These are phyloP conservation scores for Tetranychus truncatus DNA, from an alignment of 2,888 invertebrate genomes.

Conservation along the genomic window DNA sequence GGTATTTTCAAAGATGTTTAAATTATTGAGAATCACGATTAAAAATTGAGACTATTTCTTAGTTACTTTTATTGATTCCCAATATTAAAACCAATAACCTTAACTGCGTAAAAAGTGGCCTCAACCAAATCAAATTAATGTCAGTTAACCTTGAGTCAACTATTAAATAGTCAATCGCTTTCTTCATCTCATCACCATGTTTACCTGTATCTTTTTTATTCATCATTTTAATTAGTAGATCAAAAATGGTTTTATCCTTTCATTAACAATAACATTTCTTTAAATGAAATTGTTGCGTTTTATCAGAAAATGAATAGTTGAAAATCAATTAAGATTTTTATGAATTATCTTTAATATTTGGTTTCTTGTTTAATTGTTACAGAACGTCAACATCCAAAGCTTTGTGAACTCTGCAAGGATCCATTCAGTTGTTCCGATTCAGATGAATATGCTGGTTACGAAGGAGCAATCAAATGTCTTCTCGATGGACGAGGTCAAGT, in stretches of 20 bases:
- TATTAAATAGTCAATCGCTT: conserved; percentile 1
- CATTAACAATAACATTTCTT: too few species aligned
- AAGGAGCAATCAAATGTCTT: conserved; percentile 63
- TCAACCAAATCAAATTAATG: conserved; percentile 6
- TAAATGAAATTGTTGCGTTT: too few species aligned
- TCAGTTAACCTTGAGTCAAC: neutral
- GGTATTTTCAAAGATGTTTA: neutral
- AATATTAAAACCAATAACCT: neutral
- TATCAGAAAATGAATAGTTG: too few species aligned
- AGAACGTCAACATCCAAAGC: conserved; percentile 45
- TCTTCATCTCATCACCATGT: too few species aligned
- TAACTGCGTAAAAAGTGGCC: neutral
- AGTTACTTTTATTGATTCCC: neutral
- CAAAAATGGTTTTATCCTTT: too few species aligned
- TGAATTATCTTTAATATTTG: neutral
- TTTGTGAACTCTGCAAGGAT: conserved; percentile 49
- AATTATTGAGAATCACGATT: neutral
- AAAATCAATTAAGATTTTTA: neutral
- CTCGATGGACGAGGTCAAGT: conserved; percentile 62
- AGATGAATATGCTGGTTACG: conserved; percentile 66
- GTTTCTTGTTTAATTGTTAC: neutral
- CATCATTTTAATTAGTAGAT: too few species aligned
- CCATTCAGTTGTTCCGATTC: conserved; percentile 48
- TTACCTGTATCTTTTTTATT: too few species aligned
- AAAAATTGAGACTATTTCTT: neutral